Percentiles rank a stretch among this genome's conserved stretches.
phyloP scores from a whole-genome alignment of 1,140 invertebrate species.

The Ephestia elutella region DNA sequence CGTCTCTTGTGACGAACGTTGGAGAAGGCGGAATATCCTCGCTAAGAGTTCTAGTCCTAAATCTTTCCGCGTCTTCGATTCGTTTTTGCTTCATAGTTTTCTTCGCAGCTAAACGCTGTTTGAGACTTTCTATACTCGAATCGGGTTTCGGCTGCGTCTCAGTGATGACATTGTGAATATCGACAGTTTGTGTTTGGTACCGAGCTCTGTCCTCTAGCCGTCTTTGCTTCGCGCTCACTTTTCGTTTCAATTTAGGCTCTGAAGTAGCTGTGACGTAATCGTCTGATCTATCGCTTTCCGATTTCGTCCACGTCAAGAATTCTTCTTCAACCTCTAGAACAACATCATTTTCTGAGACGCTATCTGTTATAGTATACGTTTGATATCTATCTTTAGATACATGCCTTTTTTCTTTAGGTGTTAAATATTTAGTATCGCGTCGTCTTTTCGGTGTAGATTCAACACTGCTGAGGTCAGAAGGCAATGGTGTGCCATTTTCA shows the following conservation, averaged over 20 bases:
- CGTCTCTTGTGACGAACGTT: conserved; percentile 62
- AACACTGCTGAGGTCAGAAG: conserved; percentile 77
- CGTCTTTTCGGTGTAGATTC: conserved; percentile 82
- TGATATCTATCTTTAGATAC: conserved; percentile 83
- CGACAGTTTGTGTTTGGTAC: conserved; percentile 80
- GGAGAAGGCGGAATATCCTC: conserved; percentile 69
- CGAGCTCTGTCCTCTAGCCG: conserved; percentile 79
- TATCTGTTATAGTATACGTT: conserved; percentile 84
- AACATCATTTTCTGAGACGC: conserved; percentile 39
- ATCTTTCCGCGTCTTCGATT: conserved; percentile 77
- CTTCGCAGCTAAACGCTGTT: conserved; percentile 64
- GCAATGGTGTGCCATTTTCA: conserved; percentile 61
- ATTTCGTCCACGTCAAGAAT: conserved; percentile 67
- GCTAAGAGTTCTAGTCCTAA: conserved; percentile 78
- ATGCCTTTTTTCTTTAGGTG: conserved; percentile 84
- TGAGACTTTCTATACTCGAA: conserved; percentile 65
- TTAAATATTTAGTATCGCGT: conserved; percentile 72
- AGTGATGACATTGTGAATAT: conserved; percentile 47
- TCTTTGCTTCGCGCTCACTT: conserved; percentile 77
- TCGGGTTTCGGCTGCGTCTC: conserved; percentile 28
- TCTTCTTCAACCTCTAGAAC: conserved; percentile 44
- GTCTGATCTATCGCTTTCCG: conserved; percentile 60
- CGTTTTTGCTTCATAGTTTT: conserved; percentile 75
- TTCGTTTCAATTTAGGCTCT: conserved; percentile 46
- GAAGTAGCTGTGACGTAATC: conserved; percentile 59